phyloP scores from a whole-genome alignment of 1,140 invertebrate species.

The Nixonia krombeini region DNA sequence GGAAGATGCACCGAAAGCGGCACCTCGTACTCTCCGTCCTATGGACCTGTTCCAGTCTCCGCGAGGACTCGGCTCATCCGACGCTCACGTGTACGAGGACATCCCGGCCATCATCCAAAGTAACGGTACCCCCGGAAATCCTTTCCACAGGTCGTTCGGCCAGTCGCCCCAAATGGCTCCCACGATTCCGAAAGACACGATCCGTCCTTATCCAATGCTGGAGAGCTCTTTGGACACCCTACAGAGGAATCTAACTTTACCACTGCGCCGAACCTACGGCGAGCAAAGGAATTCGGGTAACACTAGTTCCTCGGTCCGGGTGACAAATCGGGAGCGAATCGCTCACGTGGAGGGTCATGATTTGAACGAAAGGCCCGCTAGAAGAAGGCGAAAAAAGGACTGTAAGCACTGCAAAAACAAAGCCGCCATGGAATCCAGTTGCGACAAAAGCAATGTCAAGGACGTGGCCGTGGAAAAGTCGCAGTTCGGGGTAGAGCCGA shows the following conservation, averaged over 20 bases:
- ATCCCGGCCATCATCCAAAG: conserved; percentile 34
- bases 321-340: conserved; percentile 51
- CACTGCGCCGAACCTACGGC: conserved; percentile 41
- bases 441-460: neutral
- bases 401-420: conserved; percentile 65
- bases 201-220: conserved; percentile 16
- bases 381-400: conserved; percentile 62
- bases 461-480: conserved; percentile 7
- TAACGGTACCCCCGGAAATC: neutral
- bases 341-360: conserved; percentile 3
- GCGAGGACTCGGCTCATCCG: conserved; percentile 23
- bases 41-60: conserved; percentile 27
- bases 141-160: conserved; percentile 7
- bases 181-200: conserved; percentile 6
- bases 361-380: conserved; percentile 26
- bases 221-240: conserved; percentile 30
- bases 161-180: neutral
- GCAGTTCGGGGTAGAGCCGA: conserved; percentile 29
- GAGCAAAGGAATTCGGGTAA: conserved; percentile 39
- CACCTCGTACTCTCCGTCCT: conserved; percentile 20
- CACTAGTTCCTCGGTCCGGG: conserved; percentile 53
- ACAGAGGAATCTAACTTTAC: conserved; percentile 58
- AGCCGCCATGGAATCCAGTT: conserved; percentile 1
- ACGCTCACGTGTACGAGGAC: conserved; percentile 63
- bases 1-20: conserved; percentile 17